A percentile compares a stretch with the other conserved stretches of the same genome.
These are phyloP conservation scores for Molorchus minor DNA, from an alignment of 2,888 invertebrate genomes.

Conservation along the genomic window DNA sequence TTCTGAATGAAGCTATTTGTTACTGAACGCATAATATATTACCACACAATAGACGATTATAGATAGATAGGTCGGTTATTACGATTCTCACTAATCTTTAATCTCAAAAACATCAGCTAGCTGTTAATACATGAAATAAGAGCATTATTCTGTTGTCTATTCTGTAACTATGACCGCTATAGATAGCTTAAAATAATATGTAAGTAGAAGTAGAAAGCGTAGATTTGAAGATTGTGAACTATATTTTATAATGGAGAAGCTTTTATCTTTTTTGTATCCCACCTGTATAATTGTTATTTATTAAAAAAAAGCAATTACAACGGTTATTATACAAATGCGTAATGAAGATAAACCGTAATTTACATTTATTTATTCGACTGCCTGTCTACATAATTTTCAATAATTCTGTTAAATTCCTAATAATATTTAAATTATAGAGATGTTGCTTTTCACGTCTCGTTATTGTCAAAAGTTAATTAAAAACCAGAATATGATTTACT, in stretches of 20 bases:
- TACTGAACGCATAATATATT: slow-evolving; percentile 5
- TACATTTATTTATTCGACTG: neutral
- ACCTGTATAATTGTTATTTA: slow-evolving; percentile 5
- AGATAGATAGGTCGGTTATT: slow-evolving; percentile 10
- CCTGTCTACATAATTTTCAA: slow-evolving; percentile 2
- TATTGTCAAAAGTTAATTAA: neutral
- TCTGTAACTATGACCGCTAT: neutral
- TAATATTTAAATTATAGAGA: neutral
- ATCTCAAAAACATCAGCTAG: neutral
- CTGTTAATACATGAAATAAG: neutral
- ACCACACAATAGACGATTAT: slow-evolving; percentile 20
- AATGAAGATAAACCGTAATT: slow-evolving; percentile 4
- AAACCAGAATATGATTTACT: neutral
- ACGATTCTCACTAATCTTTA: neutral
- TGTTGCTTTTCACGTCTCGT: neutral
- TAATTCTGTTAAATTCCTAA: neutral
- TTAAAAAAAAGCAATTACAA: neutral
- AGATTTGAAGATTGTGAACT: neutral
- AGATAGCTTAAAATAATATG: neutral
- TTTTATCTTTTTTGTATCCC: neutral
- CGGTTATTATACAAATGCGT: neutral
- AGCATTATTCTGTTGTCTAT: neutral
- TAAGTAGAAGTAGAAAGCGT: neutral
- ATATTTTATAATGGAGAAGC: neutral
- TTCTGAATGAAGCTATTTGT: slow-evolving; percentile 17